Evolutionary conservation across 2,888 invertebrate species (phyloP), one percentile per base, ranked within the genome.

Genomic region (Lithophane ornitopus): DNA sequence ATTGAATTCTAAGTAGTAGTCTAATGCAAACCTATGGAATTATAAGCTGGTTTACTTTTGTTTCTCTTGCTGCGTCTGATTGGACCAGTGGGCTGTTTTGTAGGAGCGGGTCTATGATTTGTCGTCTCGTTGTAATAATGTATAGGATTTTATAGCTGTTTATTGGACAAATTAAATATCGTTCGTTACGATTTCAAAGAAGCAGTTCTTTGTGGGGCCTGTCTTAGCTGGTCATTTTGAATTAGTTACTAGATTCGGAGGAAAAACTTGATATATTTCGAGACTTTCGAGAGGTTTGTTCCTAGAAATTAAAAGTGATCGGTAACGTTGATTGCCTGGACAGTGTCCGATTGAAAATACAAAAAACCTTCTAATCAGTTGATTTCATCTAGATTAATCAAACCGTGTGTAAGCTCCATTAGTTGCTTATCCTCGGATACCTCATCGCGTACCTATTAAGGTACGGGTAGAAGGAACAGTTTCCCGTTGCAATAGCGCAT

Each of bases 1-100:
- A 80, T 87, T 83, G 79, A 80, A 85, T 85, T 69, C 76, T 79
- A 85, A 83, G 71, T 85, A 81, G 76, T 49, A 81, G 70, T 74
- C 69, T 71, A 77, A 81, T 85, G 69, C 58, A 16, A 66, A 65
- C 46, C 68, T 70, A 74, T 66, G 65, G 71, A 71, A 83, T 85
- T 82, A 84, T 70, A 58, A 46, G 73, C 70, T 68, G 34, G 56
- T 84, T 80, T 69, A 19, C n/a, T 84, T 79, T 83, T 79, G 19
- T 78, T 81, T 61, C 56, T 79, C 44, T 11, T 56, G 46, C 1
- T 11, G 59, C 49, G 16, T 8, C 28, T 46, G 70, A 67, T 59
- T 62, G 78, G 26, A 61, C 28, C 82, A 69, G 9, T 56, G 56
- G 49, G 65, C 34, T 70, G 11, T 22, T 54, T 59, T 56, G 16